Evolutionary conservation across 2,888 invertebrate species (phyloP).

Genomic region (Melipona beecheii): DNA sequence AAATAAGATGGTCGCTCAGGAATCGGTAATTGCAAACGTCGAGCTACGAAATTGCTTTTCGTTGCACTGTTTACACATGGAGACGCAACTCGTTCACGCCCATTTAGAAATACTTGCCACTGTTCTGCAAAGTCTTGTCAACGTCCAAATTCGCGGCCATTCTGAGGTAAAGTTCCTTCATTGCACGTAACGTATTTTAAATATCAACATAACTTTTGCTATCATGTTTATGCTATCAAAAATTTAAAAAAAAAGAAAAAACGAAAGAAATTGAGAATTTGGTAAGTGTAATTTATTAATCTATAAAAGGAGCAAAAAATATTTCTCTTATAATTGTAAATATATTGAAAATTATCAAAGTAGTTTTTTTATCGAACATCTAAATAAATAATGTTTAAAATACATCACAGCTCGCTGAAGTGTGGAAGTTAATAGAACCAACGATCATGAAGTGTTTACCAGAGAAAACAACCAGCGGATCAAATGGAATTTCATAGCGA

Average conservation of each 20-base stretch:
- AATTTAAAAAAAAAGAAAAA: not conserved
- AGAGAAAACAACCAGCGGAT: constrained; percentile 76
- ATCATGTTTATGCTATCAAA: constrained; percentile 6
- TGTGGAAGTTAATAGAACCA: constrained; percentile 86
- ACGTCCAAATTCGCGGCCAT: constrained; percentile 85
- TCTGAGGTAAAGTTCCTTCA: constrained; percentile 84
- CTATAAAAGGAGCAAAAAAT: not conserved
- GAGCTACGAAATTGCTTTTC: constrained; percentile 87
- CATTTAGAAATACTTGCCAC: constrained; percentile 87
- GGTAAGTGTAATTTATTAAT: constrained; percentile 30
- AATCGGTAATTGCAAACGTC: constrained; percentile 87
- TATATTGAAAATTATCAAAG: not conserved
- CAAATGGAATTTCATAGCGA: constrained; percentile 75
- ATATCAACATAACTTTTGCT: not conserved
- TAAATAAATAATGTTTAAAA: constrained; percentile 16
- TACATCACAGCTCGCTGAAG: constrained; percentile 85
- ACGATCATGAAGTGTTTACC: constrained; percentile 85
- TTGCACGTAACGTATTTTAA: not conserved
- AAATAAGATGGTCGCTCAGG: constrained; percentile 87
- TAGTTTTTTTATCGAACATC: not conserved
- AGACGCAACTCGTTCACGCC: constrained; percentile 87
- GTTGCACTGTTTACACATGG: constrained; percentile 87
- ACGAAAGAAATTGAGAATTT: not conserved
- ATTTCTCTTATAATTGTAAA: not conserved
- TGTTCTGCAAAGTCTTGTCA: constrained; percentile 86